A percentile compares a stretch with the other conserved stretches of the same genome.
These are phyloP conservation scores for Tortricodes alternella DNA, from an alignment of 2,888 invertebrate genomes.

Conservation along the genomic window DNA sequence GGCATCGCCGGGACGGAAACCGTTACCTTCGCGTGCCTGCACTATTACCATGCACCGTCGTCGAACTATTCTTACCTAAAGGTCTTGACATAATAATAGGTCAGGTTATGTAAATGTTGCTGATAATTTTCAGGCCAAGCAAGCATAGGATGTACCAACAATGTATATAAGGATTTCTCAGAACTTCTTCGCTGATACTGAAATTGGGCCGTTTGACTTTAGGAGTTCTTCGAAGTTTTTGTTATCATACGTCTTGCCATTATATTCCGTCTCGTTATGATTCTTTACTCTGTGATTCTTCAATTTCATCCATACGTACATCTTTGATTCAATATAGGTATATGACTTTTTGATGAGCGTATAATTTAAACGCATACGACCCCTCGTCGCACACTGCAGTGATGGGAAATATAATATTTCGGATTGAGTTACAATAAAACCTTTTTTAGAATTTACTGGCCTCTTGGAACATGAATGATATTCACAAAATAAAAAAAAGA, in stretches of 20 bases:
- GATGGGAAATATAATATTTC: too few relatives aligned
- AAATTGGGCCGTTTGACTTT: background rate
- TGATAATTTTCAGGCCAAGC: slow-evolving; percentile 19
- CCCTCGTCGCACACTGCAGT: too few relatives aligned
- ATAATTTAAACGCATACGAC: too few relatives aligned
- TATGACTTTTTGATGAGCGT: too few relatives aligned
- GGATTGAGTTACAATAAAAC: too few relatives aligned
- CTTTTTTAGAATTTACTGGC: too few relatives aligned
- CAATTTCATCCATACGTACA: too few relatives aligned
- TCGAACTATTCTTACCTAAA: slow-evolving; percentile 44
- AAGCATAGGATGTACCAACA: background rate
- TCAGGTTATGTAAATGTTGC: slow-evolving; percentile 53
- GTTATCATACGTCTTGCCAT: background rate
- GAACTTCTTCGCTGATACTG: background rate
- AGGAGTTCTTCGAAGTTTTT: background rate
- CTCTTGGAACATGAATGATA: too few relatives aligned
- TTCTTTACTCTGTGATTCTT: too few relatives aligned
- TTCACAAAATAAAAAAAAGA: too few relatives aligned
- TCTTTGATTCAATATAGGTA: too few relatives aligned
- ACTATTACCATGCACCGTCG: slow-evolving; percentile 46
- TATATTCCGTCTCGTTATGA: background rate
- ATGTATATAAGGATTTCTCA: background rate
- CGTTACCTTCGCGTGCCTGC: slow-evolving; percentile 43
- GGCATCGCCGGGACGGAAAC: slow-evolving; percentile 44
- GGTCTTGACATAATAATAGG: slow-evolving; percentile 49